Evolutionary conservation across 2,797 vertebrate genomes (phyloP).

Genomic region (Enteromius trimaculatus): DNA sequence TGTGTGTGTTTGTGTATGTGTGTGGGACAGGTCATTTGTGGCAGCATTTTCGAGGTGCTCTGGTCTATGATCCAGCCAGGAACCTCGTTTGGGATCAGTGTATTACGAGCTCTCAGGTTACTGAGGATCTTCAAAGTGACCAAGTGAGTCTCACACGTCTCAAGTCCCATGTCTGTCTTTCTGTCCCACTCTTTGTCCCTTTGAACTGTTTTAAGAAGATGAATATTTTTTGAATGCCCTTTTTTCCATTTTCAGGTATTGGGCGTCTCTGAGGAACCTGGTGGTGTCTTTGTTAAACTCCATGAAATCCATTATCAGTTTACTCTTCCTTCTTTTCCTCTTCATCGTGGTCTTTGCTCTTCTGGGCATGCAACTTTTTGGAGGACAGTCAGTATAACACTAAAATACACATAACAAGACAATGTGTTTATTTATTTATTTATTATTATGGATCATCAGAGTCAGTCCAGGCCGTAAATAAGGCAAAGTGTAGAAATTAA

Average conservation of each 20-base stretch:
- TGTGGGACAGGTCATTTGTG: slow-evolving; percentile 88
- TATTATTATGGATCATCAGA: background rate
- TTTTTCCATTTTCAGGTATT: slow-evolving; percentile 81
- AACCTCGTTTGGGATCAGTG: slow-evolving; percentile 96
- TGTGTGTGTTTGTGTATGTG: slow-evolving; percentile 40
- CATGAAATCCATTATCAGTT: slow-evolving; percentile 99
- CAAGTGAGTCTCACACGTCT: slow-evolving; percentile 82
- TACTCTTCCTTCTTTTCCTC: slow-evolving; percentile 97
- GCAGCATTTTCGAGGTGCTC: slow-evolving; percentile 96
- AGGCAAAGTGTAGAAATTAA: background rate
- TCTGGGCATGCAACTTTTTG: slow-evolving; percentile 97
- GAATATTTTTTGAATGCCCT: background rate
- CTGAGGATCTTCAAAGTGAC: slow-evolving; percentile 99
- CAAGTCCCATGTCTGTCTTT: background rate
- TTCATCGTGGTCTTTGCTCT: slow-evolving; percentile 98
- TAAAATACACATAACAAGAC: background rate
- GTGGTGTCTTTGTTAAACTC: slow-evolving; percentile 96
- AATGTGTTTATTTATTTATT: background rate
- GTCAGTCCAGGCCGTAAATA: background rate
- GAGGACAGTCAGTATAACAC: slow-evolving; percentile 88
- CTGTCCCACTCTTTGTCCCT: slow-evolving; percentile 28
- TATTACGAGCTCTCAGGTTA: slow-evolving; percentile 97
- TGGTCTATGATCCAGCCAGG: slow-evolving; percentile 95
- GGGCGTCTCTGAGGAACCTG: slow-evolving; percentile 94
- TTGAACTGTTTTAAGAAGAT: background rate